phyloP scores from a whole-genome alignment of 1,140 invertebrate species.

The Zaprionus ghesquierei region DNA sequence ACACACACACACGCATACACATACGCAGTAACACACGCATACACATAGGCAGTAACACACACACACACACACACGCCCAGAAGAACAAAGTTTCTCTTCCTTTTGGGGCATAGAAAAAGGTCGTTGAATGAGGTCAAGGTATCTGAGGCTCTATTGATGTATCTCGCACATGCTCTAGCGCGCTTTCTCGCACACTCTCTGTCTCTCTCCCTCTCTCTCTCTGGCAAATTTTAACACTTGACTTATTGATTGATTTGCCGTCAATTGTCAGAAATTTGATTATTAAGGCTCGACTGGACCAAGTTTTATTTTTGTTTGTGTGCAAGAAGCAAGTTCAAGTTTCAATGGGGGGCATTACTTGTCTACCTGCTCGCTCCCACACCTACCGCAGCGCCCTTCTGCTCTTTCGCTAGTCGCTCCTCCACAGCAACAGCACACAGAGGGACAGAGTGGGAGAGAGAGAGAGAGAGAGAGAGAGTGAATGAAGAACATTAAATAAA shows the following conservation, averaged over 20 bases:
- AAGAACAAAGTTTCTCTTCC: conserved; percentile 29
- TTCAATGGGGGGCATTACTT: not conserved
- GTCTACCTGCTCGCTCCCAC: too few species aligned
- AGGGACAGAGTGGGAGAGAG: conserved; percentile 4
- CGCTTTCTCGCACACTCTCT: not conserved
- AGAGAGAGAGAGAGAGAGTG: not conserved
- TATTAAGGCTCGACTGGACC: conserved; percentile 59
- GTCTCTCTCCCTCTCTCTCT: not conserved
- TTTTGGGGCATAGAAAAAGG: conserved; percentile 40
- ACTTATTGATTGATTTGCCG: conserved; percentile 70
- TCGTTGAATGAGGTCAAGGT: conserved; percentile 71
- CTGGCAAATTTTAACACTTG: conserved; percentile 57
- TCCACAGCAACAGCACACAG: not conserved
- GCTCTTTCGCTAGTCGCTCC: too few species aligned
- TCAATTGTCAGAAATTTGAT: conserved; percentile 65
- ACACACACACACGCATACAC: conserved; percentile 35
- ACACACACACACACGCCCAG: not conserved
- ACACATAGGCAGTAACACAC: not conserved
- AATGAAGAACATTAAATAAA: conserved; percentile 67
- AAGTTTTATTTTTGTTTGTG: conserved; percentile 5
- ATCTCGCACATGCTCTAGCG: conserved; percentile 10
- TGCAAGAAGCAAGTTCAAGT: not conserved
- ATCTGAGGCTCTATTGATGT: conserved; percentile 31
- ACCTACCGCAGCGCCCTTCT: too few species aligned
- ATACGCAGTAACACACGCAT: too few species aligned